Base-by-base conservation (phyloP, 2,113 vertebrate genomes). In the Herpetotheres cachinnans region DNA sequence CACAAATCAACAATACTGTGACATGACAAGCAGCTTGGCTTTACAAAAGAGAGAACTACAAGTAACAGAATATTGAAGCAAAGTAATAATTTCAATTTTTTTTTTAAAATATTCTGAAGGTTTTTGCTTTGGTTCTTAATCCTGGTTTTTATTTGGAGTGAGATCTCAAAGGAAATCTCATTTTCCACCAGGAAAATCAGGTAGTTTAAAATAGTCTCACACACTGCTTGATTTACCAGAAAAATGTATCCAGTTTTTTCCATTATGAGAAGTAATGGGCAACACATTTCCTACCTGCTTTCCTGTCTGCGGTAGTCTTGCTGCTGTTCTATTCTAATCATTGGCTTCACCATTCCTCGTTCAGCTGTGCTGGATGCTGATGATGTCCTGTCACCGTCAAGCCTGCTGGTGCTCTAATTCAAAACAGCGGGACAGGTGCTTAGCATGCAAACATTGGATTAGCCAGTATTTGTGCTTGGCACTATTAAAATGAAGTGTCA, bases 271-370 rank as follows among this genome's bases (percentile, higher is more conserved):
- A 82, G 52, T 2, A 54, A 34, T 0, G 18, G 25, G 30, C 27
- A 10, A 19, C 34, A 11, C 1, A 1, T 79, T 42, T 83, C 97
- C 79, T 97, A 99, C 99, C 99, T 99, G 98, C 96, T 97, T 32
- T 99, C 99, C 82, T 98, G 99, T 69, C 98, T 93, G 87, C 96
- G 98, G 67, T 92, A 95, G 50, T 98, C 98, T 66, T 97, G 98
- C 69, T 98, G 98, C 96, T 99, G 99, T 72, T 99, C 99, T 94
- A 98, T 96, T n/a, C 99, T 95, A 30, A 99, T 97, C 98, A 98
- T 99, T 1, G 99, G 99, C 96, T 99, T 99, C 90, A 99, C 99
- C 99, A 99, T 99, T 30, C 99, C 99, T 65, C 98, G 97, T 95
- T 99, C 99, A 0, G 97, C 96, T 20, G 97, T 97, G 85, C 98